Conservation (phyloP, 2,888 invertebrate species). For the Noctua pronuba region DNA sequence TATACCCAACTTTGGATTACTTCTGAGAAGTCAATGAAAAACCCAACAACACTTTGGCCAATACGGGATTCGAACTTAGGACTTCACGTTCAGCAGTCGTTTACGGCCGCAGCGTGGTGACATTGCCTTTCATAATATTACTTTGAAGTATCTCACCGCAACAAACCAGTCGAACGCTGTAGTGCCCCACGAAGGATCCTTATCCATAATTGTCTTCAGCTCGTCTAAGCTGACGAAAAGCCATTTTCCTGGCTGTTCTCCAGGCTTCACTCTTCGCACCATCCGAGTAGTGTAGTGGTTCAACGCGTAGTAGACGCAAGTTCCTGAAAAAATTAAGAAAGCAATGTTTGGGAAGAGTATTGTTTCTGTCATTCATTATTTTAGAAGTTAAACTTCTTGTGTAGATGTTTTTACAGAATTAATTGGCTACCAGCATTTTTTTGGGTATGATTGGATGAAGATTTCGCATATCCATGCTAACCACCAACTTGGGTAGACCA, state of each 20-base stretch:
- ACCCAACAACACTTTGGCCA: background rate
- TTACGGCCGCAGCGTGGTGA: no score
- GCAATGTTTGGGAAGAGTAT: background rate
- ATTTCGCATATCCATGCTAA: background rate
- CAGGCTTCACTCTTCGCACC: slow-evolving; percentile 56
- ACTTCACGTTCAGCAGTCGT: background rate
- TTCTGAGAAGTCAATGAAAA: background rate
- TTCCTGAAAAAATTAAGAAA: slow-evolving; percentile 45
- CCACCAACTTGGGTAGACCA: no score
- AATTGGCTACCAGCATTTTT: background rate
- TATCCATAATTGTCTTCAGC: slow-evolving; percentile 56
- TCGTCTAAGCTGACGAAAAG: slow-evolving; percentile 70
- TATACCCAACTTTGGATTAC: background rate
- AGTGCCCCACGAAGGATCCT: slow-evolving; percentile 57
- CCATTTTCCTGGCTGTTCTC: slow-evolving; percentile 56
- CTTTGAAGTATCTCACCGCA: slow-evolving; percentile 38
- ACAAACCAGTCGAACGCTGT: slow-evolving; percentile 64
- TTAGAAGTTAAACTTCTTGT: background rate
- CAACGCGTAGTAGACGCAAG: slow-evolving; percentile 87
- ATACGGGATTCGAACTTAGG: background rate
- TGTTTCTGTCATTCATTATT: background rate
- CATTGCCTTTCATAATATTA: no score
- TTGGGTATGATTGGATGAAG: background rate
- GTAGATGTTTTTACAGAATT: background rate
- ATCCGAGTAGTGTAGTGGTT: slow-evolving; percentile 86